Conservation (phyloP, 1,140 invertebrate genomes). For the Nebria ingens region DNA sequence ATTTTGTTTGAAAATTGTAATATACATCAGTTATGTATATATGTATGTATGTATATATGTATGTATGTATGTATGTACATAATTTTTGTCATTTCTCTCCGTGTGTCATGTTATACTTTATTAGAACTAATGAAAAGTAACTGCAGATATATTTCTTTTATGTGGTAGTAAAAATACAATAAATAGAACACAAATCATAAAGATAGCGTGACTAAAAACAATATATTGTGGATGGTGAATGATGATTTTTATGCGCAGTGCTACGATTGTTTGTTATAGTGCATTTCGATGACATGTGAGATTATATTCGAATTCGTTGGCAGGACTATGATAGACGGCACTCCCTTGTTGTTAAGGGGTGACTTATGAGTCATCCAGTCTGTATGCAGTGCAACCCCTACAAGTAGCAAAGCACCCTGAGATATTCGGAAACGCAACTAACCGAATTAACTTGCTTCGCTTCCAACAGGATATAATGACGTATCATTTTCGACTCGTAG, state of each 20-base stretch:
- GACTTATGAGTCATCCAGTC: neutral
- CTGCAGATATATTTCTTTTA: no score
- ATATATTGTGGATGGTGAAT: neutral
- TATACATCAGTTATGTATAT: neutral
- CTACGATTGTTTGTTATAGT: neutral
- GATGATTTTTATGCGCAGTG: neutral
- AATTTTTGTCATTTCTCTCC: neutral
- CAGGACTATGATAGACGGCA: neutral
- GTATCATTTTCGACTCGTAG: neutral
- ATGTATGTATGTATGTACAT: neutral
- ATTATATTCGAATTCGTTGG: neutral
- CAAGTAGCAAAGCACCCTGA: neutral
- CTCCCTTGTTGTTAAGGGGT: neutral
- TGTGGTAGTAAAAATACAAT: neutral
- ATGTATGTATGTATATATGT: neutral
- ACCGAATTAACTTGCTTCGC: neutral
- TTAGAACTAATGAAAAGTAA: no score
- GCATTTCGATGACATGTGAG: neutral
- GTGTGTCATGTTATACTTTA: neutral
- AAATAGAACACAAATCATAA: neutral
- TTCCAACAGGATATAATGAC: neutral
- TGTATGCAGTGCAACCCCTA: neutral
- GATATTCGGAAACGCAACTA: neutral
- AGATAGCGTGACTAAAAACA: neutral
- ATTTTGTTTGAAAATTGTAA: neutral